phyloP scores from a whole-genome alignment of 1,140 invertebrate genomes.

The Bombus pascuorum region DNA sequence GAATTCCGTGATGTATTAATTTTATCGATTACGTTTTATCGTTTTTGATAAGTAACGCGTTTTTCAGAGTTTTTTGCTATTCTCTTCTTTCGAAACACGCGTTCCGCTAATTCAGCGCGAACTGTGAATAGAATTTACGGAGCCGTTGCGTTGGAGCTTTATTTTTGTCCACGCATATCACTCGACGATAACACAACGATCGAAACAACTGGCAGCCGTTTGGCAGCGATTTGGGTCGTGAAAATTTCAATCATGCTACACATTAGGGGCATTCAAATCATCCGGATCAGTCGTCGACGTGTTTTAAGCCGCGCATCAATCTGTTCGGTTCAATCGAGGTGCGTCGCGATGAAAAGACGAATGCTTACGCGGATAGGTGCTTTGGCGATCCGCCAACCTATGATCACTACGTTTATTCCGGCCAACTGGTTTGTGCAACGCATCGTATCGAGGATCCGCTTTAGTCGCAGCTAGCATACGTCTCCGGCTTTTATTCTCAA shows the following conservation, averaged over 20 bases:
- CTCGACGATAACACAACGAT: slow-evolving; percentile 27
- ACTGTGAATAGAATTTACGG: not conserved
- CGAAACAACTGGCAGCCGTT: slow-evolving; percentile 42
- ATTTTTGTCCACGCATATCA: slow-evolving; percentile 48
- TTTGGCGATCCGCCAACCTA: slow-evolving; percentile 69
- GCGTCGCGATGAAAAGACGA: slow-evolving; percentile 76
- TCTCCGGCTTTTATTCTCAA: slow-evolving; percentile 30
- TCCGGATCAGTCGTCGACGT: slow-evolving; percentile 71
- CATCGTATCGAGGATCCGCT: slow-evolving; percentile 41
- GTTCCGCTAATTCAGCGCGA: not conserved
- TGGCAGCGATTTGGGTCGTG: slow-evolving; percentile 54
- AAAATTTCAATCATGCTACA: slow-evolving; percentile 63
- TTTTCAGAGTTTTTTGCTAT: not conserved
- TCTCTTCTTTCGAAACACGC: no score
- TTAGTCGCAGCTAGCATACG: slow-evolving; percentile 1
- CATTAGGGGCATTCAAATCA: slow-evolving; percentile 63
- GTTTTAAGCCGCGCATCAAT: slow-evolving; percentile 75
- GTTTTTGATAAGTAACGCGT: no score
- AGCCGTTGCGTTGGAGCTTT: slow-evolving; percentile 1
- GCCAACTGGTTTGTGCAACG: slow-evolving; percentile 56
- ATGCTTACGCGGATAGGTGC: slow-evolving; percentile 72
- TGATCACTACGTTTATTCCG: slow-evolving; percentile 59
- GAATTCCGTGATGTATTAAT: no score
- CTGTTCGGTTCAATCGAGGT: slow-evolving; percentile 65
- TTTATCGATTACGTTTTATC: no score